A percentile compares a stretch with the other conserved stretches of the same genome.
Conservation (phyloP, 1,140 invertebrate species). For the Drosophila navojoa region DNA sequence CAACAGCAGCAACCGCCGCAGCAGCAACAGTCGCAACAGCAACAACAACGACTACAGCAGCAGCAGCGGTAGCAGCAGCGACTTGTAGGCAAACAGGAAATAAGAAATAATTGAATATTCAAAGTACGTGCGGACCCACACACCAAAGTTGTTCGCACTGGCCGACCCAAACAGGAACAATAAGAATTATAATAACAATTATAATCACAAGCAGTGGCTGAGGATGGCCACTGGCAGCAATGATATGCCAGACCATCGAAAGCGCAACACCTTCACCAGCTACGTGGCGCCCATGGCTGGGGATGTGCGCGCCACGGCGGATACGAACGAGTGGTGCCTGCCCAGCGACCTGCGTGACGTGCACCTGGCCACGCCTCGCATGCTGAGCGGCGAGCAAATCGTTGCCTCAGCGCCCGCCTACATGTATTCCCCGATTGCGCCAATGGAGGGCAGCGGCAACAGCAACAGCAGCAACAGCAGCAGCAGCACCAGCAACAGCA, state of each 20-base stretch:
- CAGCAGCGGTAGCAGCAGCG: constrained; percentile 4
- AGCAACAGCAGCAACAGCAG: constrained; percentile 7
- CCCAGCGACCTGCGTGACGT: constrained; percentile 75
- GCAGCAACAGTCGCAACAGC: constrained; percentile 21
- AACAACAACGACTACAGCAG: constrained; percentile 10
- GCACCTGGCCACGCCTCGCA: constrained; percentile 68
- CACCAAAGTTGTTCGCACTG: constrained; percentile 7
- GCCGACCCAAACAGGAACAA: constrained; percentile 3
- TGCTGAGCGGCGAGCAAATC: constrained; percentile 69
- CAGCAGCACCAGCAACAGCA: not conserved
- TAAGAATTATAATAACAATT: constrained; percentile 28
- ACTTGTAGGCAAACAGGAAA: constrained; percentile 53
- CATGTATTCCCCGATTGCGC: constrained; percentile 73
- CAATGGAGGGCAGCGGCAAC: constrained; percentile 46
- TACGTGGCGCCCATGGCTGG: constrained; percentile 77
- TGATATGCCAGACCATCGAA: constrained; percentile 69
- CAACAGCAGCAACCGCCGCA: constrained; percentile 1
- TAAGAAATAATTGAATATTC: constrained; percentile 73
- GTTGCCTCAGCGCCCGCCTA: constrained; percentile 78
- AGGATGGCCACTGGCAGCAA: constrained; percentile 68
- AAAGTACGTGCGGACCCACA: constrained; percentile 49
- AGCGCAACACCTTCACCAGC: constrained; percentile 81
- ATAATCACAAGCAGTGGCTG: constrained; percentile 15
- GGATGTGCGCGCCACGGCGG: constrained; percentile 55
- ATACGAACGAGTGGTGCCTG: constrained; percentile 76